A percentile compares a stretch with the other conserved stretches of the same genome.
Conservation (phyloP, 2,797 vertebrate genomes). For the Poliocrania exsul region DNA sequence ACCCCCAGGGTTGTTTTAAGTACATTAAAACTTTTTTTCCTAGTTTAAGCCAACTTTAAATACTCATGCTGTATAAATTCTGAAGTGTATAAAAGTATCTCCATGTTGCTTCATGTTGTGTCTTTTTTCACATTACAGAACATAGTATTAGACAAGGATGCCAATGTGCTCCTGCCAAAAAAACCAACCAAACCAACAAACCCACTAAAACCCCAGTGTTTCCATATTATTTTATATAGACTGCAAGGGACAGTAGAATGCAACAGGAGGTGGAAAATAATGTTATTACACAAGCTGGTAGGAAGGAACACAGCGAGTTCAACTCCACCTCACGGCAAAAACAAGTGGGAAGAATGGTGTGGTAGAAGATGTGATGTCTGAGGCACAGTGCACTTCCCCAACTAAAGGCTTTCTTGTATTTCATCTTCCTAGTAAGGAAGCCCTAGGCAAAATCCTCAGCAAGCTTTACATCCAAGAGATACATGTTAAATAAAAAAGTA, state of each 20-base stretch:
- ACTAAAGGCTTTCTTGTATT: background rate
- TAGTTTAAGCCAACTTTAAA: background rate
- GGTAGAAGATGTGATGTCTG: background rate
- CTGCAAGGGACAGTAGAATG: background rate
- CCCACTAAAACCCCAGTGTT: background rate
- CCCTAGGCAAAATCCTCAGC: background rate
- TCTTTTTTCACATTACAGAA: background rate
- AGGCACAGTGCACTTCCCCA: background rate
- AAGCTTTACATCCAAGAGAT: background rate
- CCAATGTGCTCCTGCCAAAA: background rate
- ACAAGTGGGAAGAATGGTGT: background rate
- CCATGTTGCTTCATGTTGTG: background rate
- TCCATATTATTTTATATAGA: background rate
- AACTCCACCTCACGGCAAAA: background rate
- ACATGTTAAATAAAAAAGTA: rapidly evolving
- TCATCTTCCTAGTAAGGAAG: background rate
- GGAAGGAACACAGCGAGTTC: background rate
- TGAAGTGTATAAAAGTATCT: background rate
- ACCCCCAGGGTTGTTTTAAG: background rate
- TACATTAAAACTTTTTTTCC: background rate
- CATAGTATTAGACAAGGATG: background rate
- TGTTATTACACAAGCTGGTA: background rate
- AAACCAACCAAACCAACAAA: background rate
- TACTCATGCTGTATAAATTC: background rate
- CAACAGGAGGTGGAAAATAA: background rate